These are phyloP conservation scores for Carollia perspicillata DNA, from an alignment of 2,113 vertebrate species.

Conservation along the genomic window DNA sequence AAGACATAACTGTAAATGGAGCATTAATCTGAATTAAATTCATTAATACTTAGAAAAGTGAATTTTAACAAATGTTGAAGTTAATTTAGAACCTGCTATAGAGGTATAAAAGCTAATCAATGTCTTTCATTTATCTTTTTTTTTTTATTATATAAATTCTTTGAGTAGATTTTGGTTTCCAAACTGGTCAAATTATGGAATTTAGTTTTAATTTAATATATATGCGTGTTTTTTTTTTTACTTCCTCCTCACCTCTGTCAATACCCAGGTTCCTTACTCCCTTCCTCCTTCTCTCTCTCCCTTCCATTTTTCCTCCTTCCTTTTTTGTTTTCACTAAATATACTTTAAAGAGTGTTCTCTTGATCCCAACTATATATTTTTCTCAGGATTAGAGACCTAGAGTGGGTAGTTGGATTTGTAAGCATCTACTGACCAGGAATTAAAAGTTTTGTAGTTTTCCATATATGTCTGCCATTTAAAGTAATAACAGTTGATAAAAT, in stretches of 20 bases:
- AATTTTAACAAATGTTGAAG: not conserved
- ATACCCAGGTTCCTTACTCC: not conserved
- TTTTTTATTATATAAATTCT: not conserved
- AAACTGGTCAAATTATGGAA: not conserved
- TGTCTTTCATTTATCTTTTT: not conserved
- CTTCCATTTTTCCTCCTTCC: not conserved
- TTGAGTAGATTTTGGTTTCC: not conserved
- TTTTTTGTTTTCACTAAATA: not conserved
- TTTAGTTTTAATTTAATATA: not conserved
- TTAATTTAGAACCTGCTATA: not conserved
- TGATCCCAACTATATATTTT: not conserved
- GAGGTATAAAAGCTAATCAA: not conserved
- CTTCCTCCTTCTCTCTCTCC: not conserved
- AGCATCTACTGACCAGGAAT: not conserved
- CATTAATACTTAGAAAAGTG: not conserved
- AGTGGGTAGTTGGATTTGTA: not conserved
- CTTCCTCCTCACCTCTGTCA: not conserved
- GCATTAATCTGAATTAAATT: not conserved
- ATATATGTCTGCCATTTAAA: not conserved
- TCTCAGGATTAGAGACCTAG: not conserved
- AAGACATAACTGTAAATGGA: not conserved
- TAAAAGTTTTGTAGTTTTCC: not conserved
- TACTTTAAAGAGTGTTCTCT: not conserved
- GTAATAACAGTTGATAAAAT: not conserved
- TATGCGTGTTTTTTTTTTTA: not conserved